Conservation (phyloP, 2,797 vertebrate genomes). For the Lophius americanus region DNA sequence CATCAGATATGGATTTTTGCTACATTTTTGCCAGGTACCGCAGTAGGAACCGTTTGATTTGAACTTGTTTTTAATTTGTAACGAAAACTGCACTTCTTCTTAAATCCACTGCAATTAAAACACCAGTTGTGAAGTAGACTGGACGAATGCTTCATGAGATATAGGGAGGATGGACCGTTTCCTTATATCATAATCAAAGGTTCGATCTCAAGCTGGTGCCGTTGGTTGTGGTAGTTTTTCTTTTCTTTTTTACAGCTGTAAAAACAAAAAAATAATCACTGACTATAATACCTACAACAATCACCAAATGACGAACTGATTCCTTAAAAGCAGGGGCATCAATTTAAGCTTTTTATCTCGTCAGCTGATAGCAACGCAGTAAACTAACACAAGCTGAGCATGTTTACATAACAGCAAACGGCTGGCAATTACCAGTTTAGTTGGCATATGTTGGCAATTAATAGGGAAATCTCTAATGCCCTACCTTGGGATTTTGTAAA, state of each 20-base stretch:
- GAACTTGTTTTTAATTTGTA: no score
- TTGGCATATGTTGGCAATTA: constrained; percentile 68
- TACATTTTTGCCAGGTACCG: no score
- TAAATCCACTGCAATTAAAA: no score
- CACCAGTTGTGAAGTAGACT: no score
- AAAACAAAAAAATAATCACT: not conserved
- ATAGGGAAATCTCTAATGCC: constrained; percentile 70
- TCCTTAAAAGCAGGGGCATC: constrained; percentile 37
- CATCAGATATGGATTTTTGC: no score
- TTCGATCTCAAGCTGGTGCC: not conserved
- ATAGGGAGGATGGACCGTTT: no score
- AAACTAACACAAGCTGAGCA: constrained; percentile 49
- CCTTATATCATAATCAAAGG: no score
- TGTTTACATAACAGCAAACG: constrained; percentile 58
- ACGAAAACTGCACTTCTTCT: no score
- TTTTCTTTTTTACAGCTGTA: not conserved
- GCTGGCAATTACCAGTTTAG: constrained; percentile 61
- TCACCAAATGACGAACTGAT: not conserved
- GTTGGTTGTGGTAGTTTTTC: not conserved
- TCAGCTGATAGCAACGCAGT: constrained; percentile 27
- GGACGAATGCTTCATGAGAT: no score
- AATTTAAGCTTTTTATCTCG: constrained; percentile 34
- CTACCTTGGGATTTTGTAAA: constrained; percentile 64
- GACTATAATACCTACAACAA: constrained; percentile 1
- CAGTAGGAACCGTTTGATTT: no score